phyloP scores from a whole-genome alignment of 2,113 vertebrate species.

The Peromyscus maniculatus region DNA sequence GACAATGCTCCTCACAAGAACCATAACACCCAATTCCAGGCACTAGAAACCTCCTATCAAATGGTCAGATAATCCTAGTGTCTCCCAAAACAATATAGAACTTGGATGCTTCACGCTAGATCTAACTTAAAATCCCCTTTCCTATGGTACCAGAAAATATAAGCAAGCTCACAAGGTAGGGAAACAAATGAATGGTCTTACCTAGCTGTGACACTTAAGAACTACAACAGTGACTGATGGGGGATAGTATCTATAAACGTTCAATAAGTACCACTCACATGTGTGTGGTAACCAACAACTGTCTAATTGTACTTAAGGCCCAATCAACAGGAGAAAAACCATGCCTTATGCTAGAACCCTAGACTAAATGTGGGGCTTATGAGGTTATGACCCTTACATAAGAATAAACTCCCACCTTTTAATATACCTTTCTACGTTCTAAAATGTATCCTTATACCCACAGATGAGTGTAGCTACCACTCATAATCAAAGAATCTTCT shows the following conservation, averaged over 20 bases:
- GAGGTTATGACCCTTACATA: background rate
- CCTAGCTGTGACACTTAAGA: background rate
- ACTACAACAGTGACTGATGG: background rate
- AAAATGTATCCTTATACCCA: background rate
- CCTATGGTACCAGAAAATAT: background rate
- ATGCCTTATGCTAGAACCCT: background rate
- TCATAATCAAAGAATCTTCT: background rate
- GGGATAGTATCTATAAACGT: background rate
- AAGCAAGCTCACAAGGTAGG: background rate
- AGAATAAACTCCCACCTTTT: background rate
- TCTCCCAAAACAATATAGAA: background rate
- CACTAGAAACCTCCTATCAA: background rate
- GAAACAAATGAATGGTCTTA: background rate
- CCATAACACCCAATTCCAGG: background rate
- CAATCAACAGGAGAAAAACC: background rate
- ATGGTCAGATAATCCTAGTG: background rate
- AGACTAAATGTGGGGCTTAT: fast-evolving
- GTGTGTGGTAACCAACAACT: too few species aligned
- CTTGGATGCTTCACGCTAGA: background rate
- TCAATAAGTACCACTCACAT: background rate
- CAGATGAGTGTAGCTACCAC: background rate
- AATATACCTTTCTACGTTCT: background rate
- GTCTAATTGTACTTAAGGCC: background rate
- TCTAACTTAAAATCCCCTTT: background rate
- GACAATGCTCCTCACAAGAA: background rate